Conservation (phyloP, 1,140 invertebrate species). For the Bombyx mori region DNA sequence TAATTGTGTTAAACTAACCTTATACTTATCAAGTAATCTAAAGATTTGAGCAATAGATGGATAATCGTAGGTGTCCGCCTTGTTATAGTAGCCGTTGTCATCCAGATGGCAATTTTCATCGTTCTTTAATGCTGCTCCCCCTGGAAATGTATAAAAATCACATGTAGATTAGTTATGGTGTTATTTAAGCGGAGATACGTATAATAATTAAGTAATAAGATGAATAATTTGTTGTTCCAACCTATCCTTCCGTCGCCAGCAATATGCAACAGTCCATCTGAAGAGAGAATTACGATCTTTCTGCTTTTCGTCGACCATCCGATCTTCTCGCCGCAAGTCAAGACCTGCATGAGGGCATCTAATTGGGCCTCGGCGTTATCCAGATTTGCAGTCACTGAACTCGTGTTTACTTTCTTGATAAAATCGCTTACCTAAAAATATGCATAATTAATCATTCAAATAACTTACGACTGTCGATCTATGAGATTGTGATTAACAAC, state of each 20-base stretch:
- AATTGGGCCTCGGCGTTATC: constrained; percentile 98
- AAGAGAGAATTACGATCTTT: constrained; percentile 75
- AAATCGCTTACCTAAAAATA: constrained; percentile 61
- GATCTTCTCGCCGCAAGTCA: constrained; percentile 84
- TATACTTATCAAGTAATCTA: constrained; percentile 68
- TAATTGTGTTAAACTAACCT: constrained; percentile 45
- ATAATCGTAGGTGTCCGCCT: constrained; percentile 73
- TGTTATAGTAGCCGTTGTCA: constrained; percentile 69
- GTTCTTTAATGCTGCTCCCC: constrained; percentile 66
- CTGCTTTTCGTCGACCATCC: constrained; percentile 74
- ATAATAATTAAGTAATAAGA: not conserved
- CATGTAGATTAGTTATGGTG: not conserved
- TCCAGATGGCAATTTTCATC: constrained; percentile 73
- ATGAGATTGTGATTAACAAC: too few species aligned
- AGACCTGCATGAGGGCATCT: constrained; percentile 98
- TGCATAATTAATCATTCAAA: too few species aligned
- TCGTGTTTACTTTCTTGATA: constrained; percentile 57
- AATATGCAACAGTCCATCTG: constrained; percentile 76
- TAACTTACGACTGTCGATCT: too few species aligned
- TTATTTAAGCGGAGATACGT: not conserved
- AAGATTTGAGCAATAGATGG: constrained; percentile 76
- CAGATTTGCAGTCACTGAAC: constrained; percentile 92
- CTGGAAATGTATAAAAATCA: constrained; percentile 26
- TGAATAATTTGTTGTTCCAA: constrained; percentile 19
- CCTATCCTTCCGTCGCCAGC: constrained; percentile 76